phyloP scores from a whole-genome alignment of 2,888 invertebrate species.

The Cancer borealis region DNA sequence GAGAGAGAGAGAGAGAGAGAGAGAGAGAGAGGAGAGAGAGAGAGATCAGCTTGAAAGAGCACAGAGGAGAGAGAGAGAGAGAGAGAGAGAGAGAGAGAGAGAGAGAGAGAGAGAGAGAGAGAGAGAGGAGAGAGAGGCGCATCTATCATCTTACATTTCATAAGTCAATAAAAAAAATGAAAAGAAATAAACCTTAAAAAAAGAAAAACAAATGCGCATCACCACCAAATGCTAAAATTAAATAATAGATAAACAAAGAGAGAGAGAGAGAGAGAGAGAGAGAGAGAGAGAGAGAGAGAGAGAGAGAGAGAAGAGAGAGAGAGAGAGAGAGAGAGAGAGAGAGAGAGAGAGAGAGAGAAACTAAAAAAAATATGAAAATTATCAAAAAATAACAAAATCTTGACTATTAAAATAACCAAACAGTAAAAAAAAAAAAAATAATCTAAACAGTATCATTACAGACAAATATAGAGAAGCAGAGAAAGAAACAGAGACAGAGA shows the following conservation, averaged over 20 bases:
- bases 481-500: no score
- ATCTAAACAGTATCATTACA: no score
- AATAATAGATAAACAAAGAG: not conserved
- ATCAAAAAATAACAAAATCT: no score
- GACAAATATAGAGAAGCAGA: no score
- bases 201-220: no score
- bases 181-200: no score
- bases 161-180: no score
- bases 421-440: no score
- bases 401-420: no score
- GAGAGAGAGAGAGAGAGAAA: not conserved
- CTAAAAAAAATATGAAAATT: no score
- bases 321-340: not conserved
- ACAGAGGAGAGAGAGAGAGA: not conserved
- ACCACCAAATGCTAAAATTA: no score
- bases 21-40: slow-evolving; percentile 48
- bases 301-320: not conserved
- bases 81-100: not conserved
- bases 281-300: not conserved
- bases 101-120: not conserved
- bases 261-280: not conserved
- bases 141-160: no score
- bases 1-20: not conserved
- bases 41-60: not conserved
- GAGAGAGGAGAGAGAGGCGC: not conserved